Base-by-base conservation (phyloP, 2,888 invertebrate species). In the Tenthredo livida region DNA sequence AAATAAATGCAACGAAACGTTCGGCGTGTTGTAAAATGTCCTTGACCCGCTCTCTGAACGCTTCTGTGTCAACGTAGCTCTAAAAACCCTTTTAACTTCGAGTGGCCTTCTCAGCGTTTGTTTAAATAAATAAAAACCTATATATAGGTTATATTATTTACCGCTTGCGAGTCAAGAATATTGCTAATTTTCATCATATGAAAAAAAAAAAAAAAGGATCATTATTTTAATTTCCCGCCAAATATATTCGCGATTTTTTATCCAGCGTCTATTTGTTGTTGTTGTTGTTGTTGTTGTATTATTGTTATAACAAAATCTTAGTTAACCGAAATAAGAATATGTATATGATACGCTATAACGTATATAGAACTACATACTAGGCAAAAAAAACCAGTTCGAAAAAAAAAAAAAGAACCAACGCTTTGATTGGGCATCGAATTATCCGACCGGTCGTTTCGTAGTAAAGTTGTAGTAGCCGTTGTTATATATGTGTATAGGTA, bases 31-130 rank as follows among this genome's bases (percentile, higher is more conserved):
- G 70, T 33, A 29, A 77, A 54, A 54, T 77, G 77, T 77, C 77
- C 77, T 77, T 77, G 77, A 77, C 77, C 77, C 77, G 77, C 54
- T 77, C 77, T 54, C 77, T 17, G 5, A 12, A n/a, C 29, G 77
- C 77, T 77, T 77, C 77, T 77, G 77, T 77, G 54, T 77, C 50
- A 54, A 54, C 50, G 50, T 50, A 54, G 15, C 17, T 40, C 17
- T 25, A 25, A 73, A 73, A 73, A 73, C 72, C 72, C 72, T 73
- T 73, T 43, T 21, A 73, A 43, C 72, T 73, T 21, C 72, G 72
- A 73, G n/a, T 29, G 72, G 43, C 72, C 72, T 43, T 29, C 40
- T 73, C 43, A 5, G 10, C 40, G 72, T 73, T 43, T 3, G 40
- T 73, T 43, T 73, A 17, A 67, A 67, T 67, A 67, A 67, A 67